Conservation (phyloP, 2,797 vertebrate genomes). For the Notolepis coatsorum region DNA sequence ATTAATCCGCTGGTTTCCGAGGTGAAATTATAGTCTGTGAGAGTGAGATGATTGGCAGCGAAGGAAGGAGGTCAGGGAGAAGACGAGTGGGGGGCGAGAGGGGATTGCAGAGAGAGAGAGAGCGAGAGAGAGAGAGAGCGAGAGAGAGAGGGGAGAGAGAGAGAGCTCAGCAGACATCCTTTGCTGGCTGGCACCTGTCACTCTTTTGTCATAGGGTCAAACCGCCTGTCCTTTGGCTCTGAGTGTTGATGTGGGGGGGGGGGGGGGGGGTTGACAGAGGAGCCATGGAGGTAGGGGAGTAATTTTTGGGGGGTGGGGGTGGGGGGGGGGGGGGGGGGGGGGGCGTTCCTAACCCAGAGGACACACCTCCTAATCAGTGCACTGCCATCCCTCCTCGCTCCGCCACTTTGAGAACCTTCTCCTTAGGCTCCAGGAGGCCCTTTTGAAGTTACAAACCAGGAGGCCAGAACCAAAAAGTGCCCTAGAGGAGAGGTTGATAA, state of each 20-base stretch:
- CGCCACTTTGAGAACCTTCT: constrained; percentile 38
- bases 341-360: constrained; percentile 24
- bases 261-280: constrained; percentile 30
- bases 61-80: constrained; percentile 7
- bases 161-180: constrained; percentile 32
- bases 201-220: constrained; percentile 79
- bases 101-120: constrained; percentile 6
- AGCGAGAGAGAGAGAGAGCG: background rate
- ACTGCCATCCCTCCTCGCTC: constrained; percentile 40
- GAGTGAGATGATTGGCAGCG: background rate
- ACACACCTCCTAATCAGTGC: constrained; percentile 16
- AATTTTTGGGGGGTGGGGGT: too few species aligned
- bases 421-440: constrained; percentile 34
- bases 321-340: too few species aligned
- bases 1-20: constrained; percentile 1
- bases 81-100: background rate
- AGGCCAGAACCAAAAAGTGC: too few species aligned
- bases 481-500: constrained; percentile 14
- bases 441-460: constrained; percentile 30
- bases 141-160: constrained; percentile 12
- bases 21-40: background rate
- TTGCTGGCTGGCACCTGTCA: constrained; percentile 85
- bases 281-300: constrained; percentile 32
- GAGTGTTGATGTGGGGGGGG: constrained; percentile 39
- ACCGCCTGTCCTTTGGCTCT: constrained; percentile 82